Base-by-base conservation (phyloP, 2,113 vertebrate species). In the Chionodraco myersi region DNA sequence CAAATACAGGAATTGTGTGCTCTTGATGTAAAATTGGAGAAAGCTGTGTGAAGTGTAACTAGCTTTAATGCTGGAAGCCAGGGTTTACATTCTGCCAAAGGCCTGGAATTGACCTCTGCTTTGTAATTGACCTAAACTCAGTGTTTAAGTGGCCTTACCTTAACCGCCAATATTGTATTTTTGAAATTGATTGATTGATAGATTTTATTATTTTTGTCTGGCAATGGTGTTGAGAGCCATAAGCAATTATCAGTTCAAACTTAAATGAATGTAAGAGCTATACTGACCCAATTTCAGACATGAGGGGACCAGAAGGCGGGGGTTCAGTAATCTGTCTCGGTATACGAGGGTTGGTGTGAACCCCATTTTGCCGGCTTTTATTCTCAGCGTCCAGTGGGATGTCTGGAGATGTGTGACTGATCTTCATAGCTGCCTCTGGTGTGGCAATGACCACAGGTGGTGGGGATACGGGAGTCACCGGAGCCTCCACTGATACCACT, bases 361-460 rank as follows among this genome's bases (percentile, higher is more conserved):
- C 57, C 36, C 96, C 97, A 80, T 97, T 97, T 88, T 97, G 97
- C 86, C 94, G 95, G 3, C 58, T 84, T 77, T 95, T 96, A 60
- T 64, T 88, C 90, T 98, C 95, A 54, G 93, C 95, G 5, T 98
- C 97, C 54, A 98, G 75, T 0, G 97, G 96, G 60, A 99, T 97
- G 74, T 99, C 98, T 4, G 98, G 98, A 74, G 97, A 99, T 1
- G 98, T 99, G 93, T 98, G 96, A 87, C 98, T 99, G 92, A 99
- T 99, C 94, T 99, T 99, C 96, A 99, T 97, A 88, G 97, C 96
- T 82, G 96, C 95, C 89, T 99, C 98, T 0, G 96, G 92, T 59
- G 93, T 91, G 70, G 90, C 89, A 68, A 92, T 56, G 52, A 90
- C 91, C 70, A 93, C 90, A 13, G 94, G 92, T 14, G 94, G 94